Percentiles rank a stretch among this genome's conserved stretches.
These are phyloP conservation scores for Drosophila niveifrons DNA, from an alignment of 2,888 invertebrate genomes.

Conservation along the genomic window DNA sequence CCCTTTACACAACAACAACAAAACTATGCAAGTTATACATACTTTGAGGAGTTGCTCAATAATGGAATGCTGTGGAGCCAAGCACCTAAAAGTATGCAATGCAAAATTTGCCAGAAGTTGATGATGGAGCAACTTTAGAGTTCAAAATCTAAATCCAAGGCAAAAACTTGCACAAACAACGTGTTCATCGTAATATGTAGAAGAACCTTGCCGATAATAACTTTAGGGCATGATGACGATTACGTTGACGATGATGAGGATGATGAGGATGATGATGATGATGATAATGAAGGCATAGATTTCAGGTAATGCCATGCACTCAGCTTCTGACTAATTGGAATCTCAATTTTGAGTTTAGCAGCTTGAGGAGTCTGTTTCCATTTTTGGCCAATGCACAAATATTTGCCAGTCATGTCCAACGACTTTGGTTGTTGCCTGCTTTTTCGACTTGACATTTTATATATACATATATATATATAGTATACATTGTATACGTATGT, in stretches of 20 bases:
- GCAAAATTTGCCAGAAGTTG: background rate
- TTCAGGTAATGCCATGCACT: slow-evolving; percentile 14
- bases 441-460: slow-evolving; percentile 50
- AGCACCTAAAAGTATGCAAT: slow-evolving; percentile 7
- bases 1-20: background rate
- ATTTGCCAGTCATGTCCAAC: slow-evolving; percentile 37
- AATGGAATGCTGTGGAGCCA: background rate
- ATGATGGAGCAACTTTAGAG: background rate
- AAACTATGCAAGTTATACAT: background rate
- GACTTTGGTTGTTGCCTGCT: slow-evolving; percentile 25
- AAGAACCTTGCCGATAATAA: background rate
- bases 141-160: background rate
- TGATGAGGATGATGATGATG: background rate
- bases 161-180: slow-evolving; percentile 3
- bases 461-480: background rate
- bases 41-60: background rate
- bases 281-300: background rate
- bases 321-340: slow-evolving; percentile 18
- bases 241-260: too few relatives aligned
- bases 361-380: slow-evolving; percentile 15
- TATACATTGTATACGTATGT: slow-evolving; percentile 7
- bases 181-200: background rate
- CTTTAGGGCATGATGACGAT: background rate
- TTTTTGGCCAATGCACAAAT: slow-evolving; percentile 32
- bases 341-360: slow-evolving; percentile 12